These are phyloP conservation scores for Elegia similella DNA, from an alignment of 2,888 invertebrate genomes.

Conservation along the genomic window DNA sequence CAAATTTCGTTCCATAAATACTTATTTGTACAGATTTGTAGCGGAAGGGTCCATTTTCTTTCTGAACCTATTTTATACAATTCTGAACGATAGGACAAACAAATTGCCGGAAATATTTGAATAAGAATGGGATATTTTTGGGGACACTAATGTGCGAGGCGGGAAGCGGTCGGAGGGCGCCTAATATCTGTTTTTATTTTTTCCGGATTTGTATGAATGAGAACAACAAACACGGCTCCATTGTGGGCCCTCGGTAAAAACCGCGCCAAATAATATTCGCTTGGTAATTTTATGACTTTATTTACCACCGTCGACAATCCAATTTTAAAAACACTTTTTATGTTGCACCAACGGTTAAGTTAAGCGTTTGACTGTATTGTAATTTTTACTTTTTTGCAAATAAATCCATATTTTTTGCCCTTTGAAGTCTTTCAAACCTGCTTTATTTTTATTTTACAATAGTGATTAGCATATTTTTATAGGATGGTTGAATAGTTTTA, in stretches of 20 bases:
- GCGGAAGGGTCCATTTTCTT: constrained; percentile 45
- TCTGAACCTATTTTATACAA: constrained; percentile 53
- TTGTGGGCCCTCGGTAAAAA: constrained; percentile 59
- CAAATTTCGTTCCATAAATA: constrained; percentile 17
- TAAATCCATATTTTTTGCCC: too few relatives aligned
- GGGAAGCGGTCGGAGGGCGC: constrained; percentile 59
- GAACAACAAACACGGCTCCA: constrained; percentile 68
- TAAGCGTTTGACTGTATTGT: not conserved
- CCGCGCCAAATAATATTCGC: constrained; percentile 66
- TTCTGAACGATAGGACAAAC: constrained; percentile 71
- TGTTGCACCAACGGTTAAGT: constrained; percentile 24
- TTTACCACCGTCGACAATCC: constrained; percentile 50
- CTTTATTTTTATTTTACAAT: too few relatives aligned
- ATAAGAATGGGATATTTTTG: constrained; percentile 75
- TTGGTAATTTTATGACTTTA: constrained; percentile 71
- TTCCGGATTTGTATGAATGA: constrained; percentile 76
- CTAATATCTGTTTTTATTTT: constrained; percentile 79
- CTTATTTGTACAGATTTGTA: constrained; percentile 23
- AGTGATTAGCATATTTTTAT: too few relatives aligned
- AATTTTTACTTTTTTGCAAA: not conserved
- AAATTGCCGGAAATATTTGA: constrained; percentile 80
- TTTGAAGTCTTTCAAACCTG: too few relatives aligned
- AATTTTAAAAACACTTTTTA: constrained; percentile 33
- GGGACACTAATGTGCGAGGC: constrained; percentile 76
- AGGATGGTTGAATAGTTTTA: too few relatives aligned